Evolutionary conservation across 2,888 invertebrate genomes (phyloP), one percentile per base, ranked within the genome.

Genomic region (Theodoxus fluviatilis): DNA sequence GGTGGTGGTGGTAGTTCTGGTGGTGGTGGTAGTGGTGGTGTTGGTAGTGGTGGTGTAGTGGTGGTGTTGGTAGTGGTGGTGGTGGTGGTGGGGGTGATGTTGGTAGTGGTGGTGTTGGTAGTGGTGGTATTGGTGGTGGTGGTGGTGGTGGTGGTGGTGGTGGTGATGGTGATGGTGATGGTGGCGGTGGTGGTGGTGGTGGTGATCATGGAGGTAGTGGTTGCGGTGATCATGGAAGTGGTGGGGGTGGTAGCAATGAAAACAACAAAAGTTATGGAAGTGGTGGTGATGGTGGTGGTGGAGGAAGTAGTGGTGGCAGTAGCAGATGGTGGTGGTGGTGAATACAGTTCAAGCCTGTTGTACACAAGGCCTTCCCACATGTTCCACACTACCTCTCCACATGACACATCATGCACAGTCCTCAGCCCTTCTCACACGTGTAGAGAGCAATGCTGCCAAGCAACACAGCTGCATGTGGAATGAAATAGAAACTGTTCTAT

Each of bases 111-210:
- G 38, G 7, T 64, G 38, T 4, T 64, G 38, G 7, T 64, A 38
- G 7, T 64, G 18, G 9, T 38, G 38, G 7, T 35, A 40, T 4
- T 15, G 9, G 64, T 38, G 3, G 37, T n/a, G 38, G 64, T n/a
- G 38, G 64, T 6, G 38, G 7, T 15, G 38, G 15, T 6, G 18
- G 38, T 70, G 57, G 49, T 65, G 49, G 49, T 65, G 52, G 49
- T 52, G 52, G 47, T 64, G 52, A 40, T 69, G 63, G 61, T 69
- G 63, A 40, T 69, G 63, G 61, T 69, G 63, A 40, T 69, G 63
- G 61, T 69, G 63, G 61, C 40, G 63, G 61, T 69, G 63, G 61
- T 69, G 63, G 40, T 69, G 63, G 61, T 63, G 63, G 61, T 57
- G 63, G 61, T 63, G 43, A 40, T 69, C 61, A 40, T 63, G 63